Base-by-base conservation (phyloP, 2,113 vertebrate species). In the Scytalopus superciliaris region DNA sequence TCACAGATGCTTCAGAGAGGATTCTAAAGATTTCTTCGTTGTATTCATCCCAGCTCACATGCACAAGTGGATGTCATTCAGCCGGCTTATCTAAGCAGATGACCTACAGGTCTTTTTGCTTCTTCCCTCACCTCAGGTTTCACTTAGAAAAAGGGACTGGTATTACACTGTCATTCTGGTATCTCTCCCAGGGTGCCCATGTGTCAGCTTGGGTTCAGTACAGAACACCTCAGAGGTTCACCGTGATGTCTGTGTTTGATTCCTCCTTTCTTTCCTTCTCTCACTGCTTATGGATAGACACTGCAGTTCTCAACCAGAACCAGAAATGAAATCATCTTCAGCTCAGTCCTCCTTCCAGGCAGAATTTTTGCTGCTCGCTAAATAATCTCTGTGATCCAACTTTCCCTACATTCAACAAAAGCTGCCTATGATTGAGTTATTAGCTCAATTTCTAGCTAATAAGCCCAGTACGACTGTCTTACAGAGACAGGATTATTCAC, bases 221-320 rank as follows among this genome's bases (percentile, higher is more conserved):
- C 27, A 80, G 33, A 19, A 12, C 28, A 66, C 19, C 55, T 69
- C 6, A 52, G 19, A 52, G 8, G 31, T 12, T 60, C 55, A 56
- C 19, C 68, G 23, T 6, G 12, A 3, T 57, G 22, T 35, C 42
- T 22, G 18, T 2, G 7, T 9, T 50, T 0, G 0, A 30, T 12
- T 19, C 2, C 3, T 25, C 15, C 19, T 7, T 42, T 57, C 23
- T 33, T 14, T 59, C 28, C 52, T 66, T 50, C 35, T 66, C 31
- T 40, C n/a, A 40, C 35, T 9, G 3, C 44, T 76, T 44, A 47
- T 1, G 10, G 28, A 42, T 31, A 30, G 30, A 57, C 64, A 77
- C 3, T 4, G 4, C 28, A 66, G 10, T 59, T 90, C 33, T 67
- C 5, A 2, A 50, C 9, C 35, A 72, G 28, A 14, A 75, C 62